Conservation (phyloP, 2,113 vertebrate species). For the Nematolebias whitei region DNA sequence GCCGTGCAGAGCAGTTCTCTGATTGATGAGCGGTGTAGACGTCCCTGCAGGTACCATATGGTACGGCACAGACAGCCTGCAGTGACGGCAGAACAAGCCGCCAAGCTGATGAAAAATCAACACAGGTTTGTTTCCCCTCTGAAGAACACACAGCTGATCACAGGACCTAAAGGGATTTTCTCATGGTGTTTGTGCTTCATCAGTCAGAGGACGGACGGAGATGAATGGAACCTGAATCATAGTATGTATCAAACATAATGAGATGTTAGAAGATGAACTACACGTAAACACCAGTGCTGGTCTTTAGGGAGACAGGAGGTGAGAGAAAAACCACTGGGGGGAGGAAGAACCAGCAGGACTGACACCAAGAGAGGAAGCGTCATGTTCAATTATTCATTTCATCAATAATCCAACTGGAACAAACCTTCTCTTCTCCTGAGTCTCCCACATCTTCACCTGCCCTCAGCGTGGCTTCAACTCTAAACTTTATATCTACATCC, state of each 20-base stretch:
- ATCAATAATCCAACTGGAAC: constrained; percentile 19
- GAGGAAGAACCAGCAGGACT: not conserved
- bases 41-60: constrained; percentile 10
- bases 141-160: too few relatives aligned
- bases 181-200: constrained; percentile 16
- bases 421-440: not conserved
- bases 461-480: not conserved
- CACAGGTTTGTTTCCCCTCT: not conserved
- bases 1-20: too few relatives aligned
- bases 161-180: constrained; percentile 23
- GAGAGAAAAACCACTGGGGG: not conserved
- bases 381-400: constrained; percentile 41
- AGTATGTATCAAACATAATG: constrained; percentile 8
- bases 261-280: constrained; percentile 26
- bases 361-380: constrained; percentile 8
- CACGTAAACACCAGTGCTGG: constrained; percentile 25
- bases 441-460: constrained; percentile 2
- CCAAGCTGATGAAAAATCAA: not conserved
- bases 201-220: constrained; percentile 17
- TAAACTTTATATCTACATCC: not conserved
- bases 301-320: constrained; percentile 19
- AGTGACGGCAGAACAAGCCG: not conserved
- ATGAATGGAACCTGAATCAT: too few relatives aligned
- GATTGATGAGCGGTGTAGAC: not conserved
- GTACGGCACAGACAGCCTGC: not conserved